phyloP scores from a whole-genome alignment of 2,797 vertebrate species.

The Neostethus bicornis region DNA sequence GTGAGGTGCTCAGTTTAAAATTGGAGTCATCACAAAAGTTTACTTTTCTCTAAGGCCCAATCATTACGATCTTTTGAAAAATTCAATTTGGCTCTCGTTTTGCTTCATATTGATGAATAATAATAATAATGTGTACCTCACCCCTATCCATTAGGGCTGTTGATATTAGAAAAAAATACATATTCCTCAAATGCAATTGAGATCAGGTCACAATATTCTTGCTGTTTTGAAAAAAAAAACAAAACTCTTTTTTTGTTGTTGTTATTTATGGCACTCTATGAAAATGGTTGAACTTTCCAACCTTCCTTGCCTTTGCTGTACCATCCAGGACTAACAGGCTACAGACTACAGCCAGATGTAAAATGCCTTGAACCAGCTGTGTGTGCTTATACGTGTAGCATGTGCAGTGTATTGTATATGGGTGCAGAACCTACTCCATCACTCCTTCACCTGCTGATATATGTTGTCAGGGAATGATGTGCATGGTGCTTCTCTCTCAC shows the following conservation, averaged over 20 bases:
- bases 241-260: too few species aligned
- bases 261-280: neutral
- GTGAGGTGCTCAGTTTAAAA: too few species aligned
- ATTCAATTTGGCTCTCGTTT: too few species aligned
- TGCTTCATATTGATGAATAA: too few species aligned
- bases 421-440: constrained; percentile 17
- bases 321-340: constrained; percentile 19
- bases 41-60: too few species aligned
- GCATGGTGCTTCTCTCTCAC: constrained; percentile 14
- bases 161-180: too few species aligned
- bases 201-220: constrained; percentile 1
- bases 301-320: neutral
- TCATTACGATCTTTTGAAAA: too few species aligned
- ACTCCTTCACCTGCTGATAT: constrained; percentile 42
- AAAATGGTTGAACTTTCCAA: neutral
- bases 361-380: constrained; percentile 42
- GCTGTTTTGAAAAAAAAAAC: constrained; percentile 22
- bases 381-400: constrained; percentile 36
- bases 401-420: constrained; percentile 17
- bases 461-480: constrained; percentile 30
- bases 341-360: constrained; percentile 42
- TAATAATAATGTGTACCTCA: too few species aligned
- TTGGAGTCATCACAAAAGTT: too few species aligned
- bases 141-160: too few species aligned
- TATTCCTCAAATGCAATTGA: constrained; percentile 39